Evolutionary conservation across 2,888 invertebrate species (phyloP), one percentile per base, ranked within the genome.

Genomic region (Podotricha telesiphe): DNA sequence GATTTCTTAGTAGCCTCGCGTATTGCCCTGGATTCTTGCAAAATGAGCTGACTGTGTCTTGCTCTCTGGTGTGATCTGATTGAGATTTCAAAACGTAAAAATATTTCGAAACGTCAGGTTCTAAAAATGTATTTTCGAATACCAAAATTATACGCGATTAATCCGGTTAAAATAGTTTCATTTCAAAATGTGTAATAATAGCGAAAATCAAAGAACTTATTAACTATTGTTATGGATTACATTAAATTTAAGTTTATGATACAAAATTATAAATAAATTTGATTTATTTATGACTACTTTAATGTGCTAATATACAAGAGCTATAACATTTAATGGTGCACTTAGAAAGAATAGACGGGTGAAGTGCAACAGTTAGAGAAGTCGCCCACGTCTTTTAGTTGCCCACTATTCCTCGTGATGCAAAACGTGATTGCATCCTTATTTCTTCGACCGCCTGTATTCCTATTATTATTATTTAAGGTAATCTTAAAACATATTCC

Each of bases 331-430:
- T 55, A 19, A 62, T 62, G 19, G 37, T 47, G 19, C 34, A 50
- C 40, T 40, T 20, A 45, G 5, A 62, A 37, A 19, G 15, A n/a
- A 34, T 20, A 19, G 13, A 15, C 37, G 1, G 17, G 17, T 22
- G 47, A 13, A 34, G 19, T 48, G 61, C 28, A 62, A 48, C n/a
- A 22, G 58, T 42, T n/a, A 20, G 37, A 13, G 28, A 20, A 20
- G 48, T 34, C 28, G 34, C 37, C 59, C 47, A 62, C 62, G 62
- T 50, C 48, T 48, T 19, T 19, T n/a, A 20, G 5, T 62, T 62
- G 37, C 62, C 48, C 48, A 50, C 15, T n/a, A 19, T 37, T 37
- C 34, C 19, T 34, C 62, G 62, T 62, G 62, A 47, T 62, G 37
- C n/a, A 19, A 62, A 50, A 62, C 62, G 37, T 62, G 62, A 48